Percentiles rank a stretch among this genome's conserved stretches.
Evolutionary conservation across 2,888 invertebrate species (phyloP).

Genomic region (Drosophila koepferae): DNA sequence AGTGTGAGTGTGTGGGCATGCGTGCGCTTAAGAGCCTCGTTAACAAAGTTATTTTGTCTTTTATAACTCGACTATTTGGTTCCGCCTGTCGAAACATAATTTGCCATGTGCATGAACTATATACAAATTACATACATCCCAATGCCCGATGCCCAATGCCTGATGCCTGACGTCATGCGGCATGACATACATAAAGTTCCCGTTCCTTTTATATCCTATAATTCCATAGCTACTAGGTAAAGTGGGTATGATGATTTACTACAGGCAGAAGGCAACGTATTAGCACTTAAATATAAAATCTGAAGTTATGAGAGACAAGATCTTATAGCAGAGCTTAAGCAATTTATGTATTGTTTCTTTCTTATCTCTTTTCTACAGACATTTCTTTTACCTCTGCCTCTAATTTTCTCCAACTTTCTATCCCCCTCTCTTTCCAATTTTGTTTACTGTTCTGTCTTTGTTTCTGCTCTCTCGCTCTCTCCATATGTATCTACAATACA

Average conservation of each 20-base stretch:
- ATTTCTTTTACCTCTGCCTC: no score
- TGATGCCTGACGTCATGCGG: conserved; percentile 64
- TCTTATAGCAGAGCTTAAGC: no score
- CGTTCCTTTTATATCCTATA: neutral
- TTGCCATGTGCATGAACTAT: conserved; percentile 65
- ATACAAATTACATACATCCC: conserved; percentile 59
- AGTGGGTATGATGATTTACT: neutral
- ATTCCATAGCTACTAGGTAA: neutral
- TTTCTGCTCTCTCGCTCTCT: no score
- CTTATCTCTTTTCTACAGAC: neutral
- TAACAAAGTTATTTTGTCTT: conserved; percentile 81
- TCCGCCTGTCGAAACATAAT: conserved; percentile 70
- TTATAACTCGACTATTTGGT: conserved; percentile 68
- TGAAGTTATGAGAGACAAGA: neutral
- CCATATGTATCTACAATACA: no score
- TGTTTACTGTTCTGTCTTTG: no score
- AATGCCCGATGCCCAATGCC: conserved; percentile 50
- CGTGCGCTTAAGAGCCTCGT: conserved; percentile 75
- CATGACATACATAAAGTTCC: conserved; percentile 53
- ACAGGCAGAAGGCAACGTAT: neutral
- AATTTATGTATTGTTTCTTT: no score
- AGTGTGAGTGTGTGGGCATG: conserved; percentile 40
- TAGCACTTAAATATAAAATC: no score
- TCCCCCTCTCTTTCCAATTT: no score
- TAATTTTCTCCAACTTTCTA: no score